Conservation (phyloP, 1,140 invertebrate species). For the Archivesica marissinica region DNA sequence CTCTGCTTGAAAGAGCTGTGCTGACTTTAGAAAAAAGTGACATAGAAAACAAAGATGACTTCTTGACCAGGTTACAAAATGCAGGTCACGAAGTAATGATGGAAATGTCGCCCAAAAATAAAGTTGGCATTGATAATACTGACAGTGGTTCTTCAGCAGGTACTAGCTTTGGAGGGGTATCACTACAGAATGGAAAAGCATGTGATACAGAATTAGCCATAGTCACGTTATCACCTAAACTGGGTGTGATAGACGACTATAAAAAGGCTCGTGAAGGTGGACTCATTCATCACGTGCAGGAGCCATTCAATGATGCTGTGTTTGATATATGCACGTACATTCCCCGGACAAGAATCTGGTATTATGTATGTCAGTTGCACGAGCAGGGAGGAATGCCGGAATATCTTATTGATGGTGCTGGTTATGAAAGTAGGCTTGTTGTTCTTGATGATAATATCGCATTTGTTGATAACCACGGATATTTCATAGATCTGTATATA, state of each 20-base stretch:
- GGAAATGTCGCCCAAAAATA: not conserved
- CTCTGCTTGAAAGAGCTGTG: conserved; percentile 3
- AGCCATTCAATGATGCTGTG: conserved; percentile 33
- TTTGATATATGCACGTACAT: conserved; percentile 54
- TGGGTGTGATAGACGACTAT: conserved; percentile 50
- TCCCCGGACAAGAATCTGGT: conserved; percentile 39
- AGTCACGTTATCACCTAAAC: conserved; percentile 44
- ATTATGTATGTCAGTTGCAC: conserved; percentile 20
- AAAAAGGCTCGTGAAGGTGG: conserved; percentile 10
- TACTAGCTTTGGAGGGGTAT: not conserved
- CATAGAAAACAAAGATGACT: conserved; percentile 27
- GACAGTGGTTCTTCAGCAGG: not conserved
- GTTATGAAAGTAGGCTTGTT: conserved; percentile 35
- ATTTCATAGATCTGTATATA: conserved; percentile 46
- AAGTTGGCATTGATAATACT: not conserved
- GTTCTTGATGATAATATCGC: conserved; percentile 41
- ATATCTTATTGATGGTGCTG: conserved; percentile 37
- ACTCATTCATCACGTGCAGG: conserved; percentile 31
- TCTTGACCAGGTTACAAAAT: conserved; percentile 3
- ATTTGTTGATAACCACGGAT: conserved; percentile 37
- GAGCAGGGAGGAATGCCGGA: conserved; percentile 34
- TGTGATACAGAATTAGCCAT: conserved; percentile 30
- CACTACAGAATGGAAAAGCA: not conserved
- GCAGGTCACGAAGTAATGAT: not conserved
- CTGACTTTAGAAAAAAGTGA: conserved; percentile 9